These are phyloP conservation scores for Gymnopithys bicolor DNA, from an alignment of 2,797 vertebrate species.

Conservation along the genomic window DNA sequence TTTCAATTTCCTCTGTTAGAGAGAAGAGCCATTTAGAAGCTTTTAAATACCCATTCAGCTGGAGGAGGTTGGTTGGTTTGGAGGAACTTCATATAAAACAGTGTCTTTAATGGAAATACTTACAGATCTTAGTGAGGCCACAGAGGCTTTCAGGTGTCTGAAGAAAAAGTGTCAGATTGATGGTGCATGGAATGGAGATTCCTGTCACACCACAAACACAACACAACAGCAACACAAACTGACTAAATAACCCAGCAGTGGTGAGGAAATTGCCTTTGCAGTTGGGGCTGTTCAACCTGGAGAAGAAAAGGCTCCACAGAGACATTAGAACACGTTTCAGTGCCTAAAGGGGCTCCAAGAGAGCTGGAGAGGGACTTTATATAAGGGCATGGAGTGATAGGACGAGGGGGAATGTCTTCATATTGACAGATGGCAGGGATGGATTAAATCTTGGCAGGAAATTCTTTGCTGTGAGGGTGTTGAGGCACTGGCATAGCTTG, in stretches of 20 bases:
- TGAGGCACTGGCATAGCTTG: fast-evolving
- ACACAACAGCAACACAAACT: background rate
- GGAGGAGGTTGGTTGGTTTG: background rate
- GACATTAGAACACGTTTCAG: background rate
- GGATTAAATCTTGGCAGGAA: background rate
- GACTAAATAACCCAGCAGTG: background rate
- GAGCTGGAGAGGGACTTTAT: background rate
- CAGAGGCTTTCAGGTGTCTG: background rate
- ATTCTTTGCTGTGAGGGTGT: background rate
- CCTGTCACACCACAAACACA: background rate
- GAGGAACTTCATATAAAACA: background rate
- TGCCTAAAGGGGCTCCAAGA: background rate
- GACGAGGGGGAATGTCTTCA: background rate
- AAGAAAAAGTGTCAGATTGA: background rate
- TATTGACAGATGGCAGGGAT: background rate
- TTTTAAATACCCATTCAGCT: background rate
- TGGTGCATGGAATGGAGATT: background rate
- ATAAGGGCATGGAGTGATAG: background rate
- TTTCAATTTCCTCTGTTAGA: background rate
- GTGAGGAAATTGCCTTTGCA: background rate
- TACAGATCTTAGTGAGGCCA: background rate
- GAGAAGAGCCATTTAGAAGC: background rate
- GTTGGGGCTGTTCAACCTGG: background rate
- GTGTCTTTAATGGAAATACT: background rate
- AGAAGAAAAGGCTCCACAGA: background rate